Evolutionary conservation across 2,797 vertebrate genomes (phyloP).

Genomic region (Lycodopsis pacificus): DNA sequence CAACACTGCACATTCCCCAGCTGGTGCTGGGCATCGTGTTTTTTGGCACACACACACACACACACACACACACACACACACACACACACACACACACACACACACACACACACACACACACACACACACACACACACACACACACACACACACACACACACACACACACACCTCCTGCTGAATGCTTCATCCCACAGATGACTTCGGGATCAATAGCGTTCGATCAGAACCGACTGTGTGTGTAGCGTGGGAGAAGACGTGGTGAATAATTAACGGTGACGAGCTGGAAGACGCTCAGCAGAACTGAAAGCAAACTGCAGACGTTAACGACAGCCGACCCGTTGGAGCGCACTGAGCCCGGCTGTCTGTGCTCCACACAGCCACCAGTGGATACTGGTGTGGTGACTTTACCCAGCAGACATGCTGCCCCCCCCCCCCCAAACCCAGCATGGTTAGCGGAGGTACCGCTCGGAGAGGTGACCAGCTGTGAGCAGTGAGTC

Average conservation of each 20-base stretch:
- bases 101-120: conserved; percentile 5
- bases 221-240: conserved; percentile 16
- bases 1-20: conserved; percentile 73
- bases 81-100: conserved; percentile 5
- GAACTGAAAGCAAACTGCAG: not conserved
- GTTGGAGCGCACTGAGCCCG: not conserved
- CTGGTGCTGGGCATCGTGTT: conserved; percentile 49
- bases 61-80: conserved; percentile 5
- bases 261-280: not conserved
- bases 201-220: conserved; percentile 7
- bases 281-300: not conserved
- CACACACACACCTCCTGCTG: conserved; percentile 4
- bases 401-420: conserved; percentile 6
- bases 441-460: not conserved
- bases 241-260: not conserved
- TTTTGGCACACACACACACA: conserved; percentile 9
- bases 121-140: conserved; percentile 2
- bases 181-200: not conserved
- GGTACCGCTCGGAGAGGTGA: not conserved
- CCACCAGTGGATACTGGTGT: not conserved
- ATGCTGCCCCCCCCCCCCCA: not conserved
- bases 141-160: conserved; percentile 1
- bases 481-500: conserved; percentile 30
- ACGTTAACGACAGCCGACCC: not conserved
- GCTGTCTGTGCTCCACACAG: not conserved